phyloP scores from a whole-genome alignment of 2,113 vertebrate genomes.

The Chaetodon auriga region DNA sequence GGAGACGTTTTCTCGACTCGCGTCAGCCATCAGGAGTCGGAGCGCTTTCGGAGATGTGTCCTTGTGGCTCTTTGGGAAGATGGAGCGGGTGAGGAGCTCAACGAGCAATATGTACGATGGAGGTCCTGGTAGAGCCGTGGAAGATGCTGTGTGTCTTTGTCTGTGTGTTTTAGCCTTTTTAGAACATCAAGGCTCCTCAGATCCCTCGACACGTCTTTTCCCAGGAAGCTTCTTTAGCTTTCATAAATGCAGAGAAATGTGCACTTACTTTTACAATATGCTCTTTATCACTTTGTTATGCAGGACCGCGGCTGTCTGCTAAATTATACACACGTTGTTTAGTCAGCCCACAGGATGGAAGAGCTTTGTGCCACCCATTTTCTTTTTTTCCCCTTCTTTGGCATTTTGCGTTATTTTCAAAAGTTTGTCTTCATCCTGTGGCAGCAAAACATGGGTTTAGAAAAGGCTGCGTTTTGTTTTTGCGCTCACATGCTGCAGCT shows the following conservation, averaged over 20 bases:
- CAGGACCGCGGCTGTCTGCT: slow-evolving; percentile 26
- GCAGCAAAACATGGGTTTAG: background rate
- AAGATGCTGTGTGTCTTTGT: background rate
- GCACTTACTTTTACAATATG: slow-evolving; percentile 11
- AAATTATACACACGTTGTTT: slow-evolving; percentile 44
- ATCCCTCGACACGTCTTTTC: slow-evolving; percentile 43
- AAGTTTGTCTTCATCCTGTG: background rate
- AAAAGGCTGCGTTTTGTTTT: background rate
- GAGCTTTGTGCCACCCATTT: slow-evolving; percentile 4
- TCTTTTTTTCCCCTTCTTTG: background rate
- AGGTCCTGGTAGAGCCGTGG: background rate
- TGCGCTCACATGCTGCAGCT: background rate
- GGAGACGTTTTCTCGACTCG: background rate
- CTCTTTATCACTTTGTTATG: slow-evolving; percentile 46
- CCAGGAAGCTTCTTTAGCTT: slow-evolving; percentile 37
- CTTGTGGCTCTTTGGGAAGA: slow-evolving; percentile 10
- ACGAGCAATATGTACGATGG: slow-evolving; percentile 4
- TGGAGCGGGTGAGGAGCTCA: slow-evolving; percentile 5
- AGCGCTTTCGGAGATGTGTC: slow-evolving; percentile 1
- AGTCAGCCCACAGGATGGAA: slow-evolving; percentile 13
- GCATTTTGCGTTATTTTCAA: background rate
- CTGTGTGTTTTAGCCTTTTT: slow-evolving; percentile 33
- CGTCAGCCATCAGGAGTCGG: slow-evolving; percentile 8
- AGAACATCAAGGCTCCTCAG: slow-evolving; percentile 28
- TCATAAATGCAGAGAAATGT: slow-evolving; percentile 43